Evolutionary conservation across 2,888 invertebrate genomes (phyloP).

Genomic region (Noctua janthe): DNA sequence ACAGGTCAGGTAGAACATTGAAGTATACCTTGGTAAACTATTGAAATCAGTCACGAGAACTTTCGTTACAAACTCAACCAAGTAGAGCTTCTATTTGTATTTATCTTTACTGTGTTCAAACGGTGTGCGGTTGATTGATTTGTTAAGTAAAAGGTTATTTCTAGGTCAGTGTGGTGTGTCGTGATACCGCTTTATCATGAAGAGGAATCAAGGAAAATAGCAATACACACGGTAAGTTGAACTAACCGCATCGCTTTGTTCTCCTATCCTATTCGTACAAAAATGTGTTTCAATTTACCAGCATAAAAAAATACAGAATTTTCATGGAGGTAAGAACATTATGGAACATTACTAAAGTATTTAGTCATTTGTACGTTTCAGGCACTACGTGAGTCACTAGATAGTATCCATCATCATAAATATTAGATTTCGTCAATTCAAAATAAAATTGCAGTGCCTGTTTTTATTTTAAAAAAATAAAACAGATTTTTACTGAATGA

Average conservation of each 20-base stretch:
- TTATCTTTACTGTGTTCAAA: conserved; percentile 11
- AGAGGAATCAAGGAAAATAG: conserved; percentile 30
- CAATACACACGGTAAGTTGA: conserved; percentile 14
- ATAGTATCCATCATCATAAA: too few species aligned
- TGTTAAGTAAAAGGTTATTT: conserved; percentile 67
- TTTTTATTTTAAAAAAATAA: too few species aligned
- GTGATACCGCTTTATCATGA: conserved; percentile 50
- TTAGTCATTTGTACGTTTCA: neutral
- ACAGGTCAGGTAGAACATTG: too few species aligned
- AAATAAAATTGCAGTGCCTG: too few species aligned
- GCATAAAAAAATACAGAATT: neutral
- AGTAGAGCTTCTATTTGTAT: neutral
- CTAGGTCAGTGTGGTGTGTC: conserved; percentile 47
- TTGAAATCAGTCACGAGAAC: neutral
- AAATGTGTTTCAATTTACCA: neutral
- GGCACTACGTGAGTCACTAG: neutral
- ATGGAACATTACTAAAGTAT: neutral
- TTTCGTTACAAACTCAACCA: neutral
- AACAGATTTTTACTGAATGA: too few species aligned
- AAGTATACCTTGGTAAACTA: neutral
- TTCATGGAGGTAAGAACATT: neutral
- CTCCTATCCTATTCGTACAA: neutral
- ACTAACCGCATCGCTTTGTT: neutral
- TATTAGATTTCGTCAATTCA: neutral
- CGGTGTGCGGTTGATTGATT: conserved; percentile 63